phyloP scores from a whole-genome alignment of 2,113 vertebrate species.

The Caranx ignobilis region DNA sequence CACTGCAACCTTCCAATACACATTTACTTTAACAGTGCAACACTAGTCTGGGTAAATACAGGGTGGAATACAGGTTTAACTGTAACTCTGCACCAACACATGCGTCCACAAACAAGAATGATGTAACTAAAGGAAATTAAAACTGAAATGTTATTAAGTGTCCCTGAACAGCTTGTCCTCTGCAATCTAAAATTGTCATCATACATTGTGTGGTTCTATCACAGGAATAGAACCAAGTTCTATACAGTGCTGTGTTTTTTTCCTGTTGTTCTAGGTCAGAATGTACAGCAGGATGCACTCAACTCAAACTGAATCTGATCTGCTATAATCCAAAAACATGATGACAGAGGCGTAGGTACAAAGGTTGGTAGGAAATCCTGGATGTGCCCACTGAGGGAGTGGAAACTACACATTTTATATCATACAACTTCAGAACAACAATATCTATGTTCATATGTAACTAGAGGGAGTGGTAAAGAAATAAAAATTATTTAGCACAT shows the following conservation, averaged over 20 bases:
- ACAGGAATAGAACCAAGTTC: slow-evolving; percentile 11
- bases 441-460: not conserved
- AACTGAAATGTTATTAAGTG: slow-evolving; percentile 11
- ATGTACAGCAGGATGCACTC: slow-evolving; percentile 29
- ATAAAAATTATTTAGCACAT: not conserved
- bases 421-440: not conserved
- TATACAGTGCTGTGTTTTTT: not conserved
- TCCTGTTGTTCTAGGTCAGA: slow-evolving; percentile 34
- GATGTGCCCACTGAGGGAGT: not conserved
- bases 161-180: slow-evolving; percentile 16
- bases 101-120: slow-evolving; percentile 10
- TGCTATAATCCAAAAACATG: slow-evolving; percentile 10
- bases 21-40: slow-evolving; percentile 70
- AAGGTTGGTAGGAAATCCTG: not conserved
- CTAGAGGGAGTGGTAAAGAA: not conserved
- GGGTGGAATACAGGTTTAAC: not conserved
- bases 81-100: slow-evolving; percentile 18
- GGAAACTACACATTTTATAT: not conserved
- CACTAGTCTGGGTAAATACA: not conserved
- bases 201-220: slow-evolving; percentile 19
- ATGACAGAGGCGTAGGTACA: not conserved
- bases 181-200: slow-evolving; percentile 5
- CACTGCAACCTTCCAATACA: slow-evolving; percentile 2
- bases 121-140: slow-evolving; percentile 3
- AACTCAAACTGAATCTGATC: slow-evolving; percentile 5